These are phyloP conservation scores for Cercopithecus mona DNA, from an alignment of 2,113 vertebrate genomes.

Conservation along the genomic window DNA sequence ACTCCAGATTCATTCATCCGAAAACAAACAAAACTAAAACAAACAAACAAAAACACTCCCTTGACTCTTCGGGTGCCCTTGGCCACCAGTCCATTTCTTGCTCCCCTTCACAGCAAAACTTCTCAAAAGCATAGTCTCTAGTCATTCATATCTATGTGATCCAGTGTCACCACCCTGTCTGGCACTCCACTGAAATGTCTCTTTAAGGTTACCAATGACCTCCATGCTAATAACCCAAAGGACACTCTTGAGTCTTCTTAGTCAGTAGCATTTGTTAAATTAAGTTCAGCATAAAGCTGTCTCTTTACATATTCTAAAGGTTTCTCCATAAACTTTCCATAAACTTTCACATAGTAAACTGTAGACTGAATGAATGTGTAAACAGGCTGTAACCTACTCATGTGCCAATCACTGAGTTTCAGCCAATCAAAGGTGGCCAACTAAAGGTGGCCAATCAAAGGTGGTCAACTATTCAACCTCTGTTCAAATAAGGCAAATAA, in stretches of 20 bases:
- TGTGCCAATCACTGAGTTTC: too few relatives aligned
- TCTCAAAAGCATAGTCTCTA: background rate
- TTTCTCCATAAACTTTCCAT: too few relatives aligned
- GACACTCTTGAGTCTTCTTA: background rate
- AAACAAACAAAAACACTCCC: background rate
- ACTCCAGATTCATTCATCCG: background rate
- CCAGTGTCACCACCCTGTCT: accelerated
- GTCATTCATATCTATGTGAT: background rate
- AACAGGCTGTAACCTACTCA: too few relatives aligned
- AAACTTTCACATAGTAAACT: too few relatives aligned
- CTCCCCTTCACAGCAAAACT: background rate
- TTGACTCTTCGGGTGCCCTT: background rate
- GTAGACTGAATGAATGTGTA: too few relatives aligned
- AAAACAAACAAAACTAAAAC: background rate
- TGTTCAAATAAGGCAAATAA: too few relatives aligned
- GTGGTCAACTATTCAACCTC: too few relatives aligned
- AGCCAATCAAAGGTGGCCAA: too few relatives aligned
- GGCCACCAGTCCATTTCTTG: background rate
- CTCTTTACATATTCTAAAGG: too few relatives aligned
- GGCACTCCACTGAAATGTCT: background rate
- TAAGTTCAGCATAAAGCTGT: too few relatives aligned
- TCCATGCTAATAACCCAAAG: background rate
- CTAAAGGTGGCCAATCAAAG: too few relatives aligned
- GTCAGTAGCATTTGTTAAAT: background rate
- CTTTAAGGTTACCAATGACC: background rate